Conservation (phyloP, 2,113 vertebrate genomes). For the Odocoileus virginianus region DNA sequence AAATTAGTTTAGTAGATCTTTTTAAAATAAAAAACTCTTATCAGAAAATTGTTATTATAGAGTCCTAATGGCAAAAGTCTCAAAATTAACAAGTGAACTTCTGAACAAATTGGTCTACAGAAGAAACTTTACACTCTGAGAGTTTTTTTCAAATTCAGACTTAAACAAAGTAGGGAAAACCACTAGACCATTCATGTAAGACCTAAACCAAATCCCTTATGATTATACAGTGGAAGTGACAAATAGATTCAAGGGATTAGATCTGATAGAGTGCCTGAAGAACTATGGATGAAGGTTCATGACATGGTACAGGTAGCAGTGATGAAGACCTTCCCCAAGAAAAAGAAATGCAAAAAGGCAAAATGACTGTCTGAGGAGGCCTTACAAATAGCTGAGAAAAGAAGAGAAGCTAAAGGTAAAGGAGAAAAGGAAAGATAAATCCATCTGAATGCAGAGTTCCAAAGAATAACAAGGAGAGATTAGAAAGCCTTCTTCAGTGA, state of each 20-base stretch:
- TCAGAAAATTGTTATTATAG: constrained; percentile 14
- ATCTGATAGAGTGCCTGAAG: neutral
- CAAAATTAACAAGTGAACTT: constrained; percentile 50
- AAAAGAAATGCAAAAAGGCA: neutral
- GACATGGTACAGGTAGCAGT: neutral
- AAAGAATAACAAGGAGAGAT: neutral
- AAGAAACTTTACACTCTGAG: neutral
- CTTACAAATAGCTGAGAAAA: neutral
- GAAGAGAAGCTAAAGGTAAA: neutral
- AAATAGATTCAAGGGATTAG: neutral
- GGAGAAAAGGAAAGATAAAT: neutral
- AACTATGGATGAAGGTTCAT: neutral
- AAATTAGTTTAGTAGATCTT: neutral
- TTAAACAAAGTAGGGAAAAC: neutral
- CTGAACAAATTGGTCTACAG: constrained; percentile 22
- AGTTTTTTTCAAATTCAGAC: neutral
- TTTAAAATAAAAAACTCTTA: constrained; percentile 16
- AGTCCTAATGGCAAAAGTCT: constrained; percentile 22
- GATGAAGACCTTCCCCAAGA: neutral
- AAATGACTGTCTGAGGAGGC: neutral
- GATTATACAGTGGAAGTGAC: neutral
- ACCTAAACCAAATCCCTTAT: neutral
- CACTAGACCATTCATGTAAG: neutral
- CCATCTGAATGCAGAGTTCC: neutral
- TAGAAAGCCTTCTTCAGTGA: neutral